Base-by-base conservation (phyloP, 2,888 invertebrate genomes). In the Cactoblastis cactorum region DNA sequence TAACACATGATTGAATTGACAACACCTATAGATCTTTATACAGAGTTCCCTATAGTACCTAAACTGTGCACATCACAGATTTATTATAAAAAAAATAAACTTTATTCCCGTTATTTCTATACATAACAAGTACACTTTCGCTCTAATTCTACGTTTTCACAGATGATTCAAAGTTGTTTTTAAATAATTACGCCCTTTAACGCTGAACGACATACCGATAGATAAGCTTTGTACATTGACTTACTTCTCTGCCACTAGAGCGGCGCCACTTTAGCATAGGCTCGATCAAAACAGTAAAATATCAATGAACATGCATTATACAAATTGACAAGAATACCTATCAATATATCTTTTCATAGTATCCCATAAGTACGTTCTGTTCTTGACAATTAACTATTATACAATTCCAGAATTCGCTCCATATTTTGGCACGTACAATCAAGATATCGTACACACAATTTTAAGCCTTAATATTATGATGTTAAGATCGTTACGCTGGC, bases 51-150 rank as follows among this genome's bases (percentile, higher is more conserved):
- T 81, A 78, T 71, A 70, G 71, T 67, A 72, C 61, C 68, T 75
- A 71, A n/a, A 75, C 71, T 70, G 71, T 79, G 71, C 75, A 73
- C 79, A 83, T 83, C 84, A 85, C 84, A 84, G 84, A 80, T 79
- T 67, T 38, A 28, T 64, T 67, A 78, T 82, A 80, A 78, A 81
- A 83, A 83, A 83, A 75, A 84, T 80, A 81, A 77, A 76, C 67
- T 76, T 77, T 70, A 63, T 68, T 70, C 62, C 71, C 70, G 69
- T 69, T 69, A 59, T 71, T 56, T 71, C 69, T 80, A 79, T 78
- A 80, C 71, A 76, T 75, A 79, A 80, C 80, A 80, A 80, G 77
- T 81, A 80, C 80, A 78, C 74, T 80, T 79, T 69, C 69, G 55
- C 59, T 33, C 72, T 83, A 82, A 69, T 51, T 56, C 73, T 74